These are phyloP conservation scores for Hippocampus kuda DNA, from an alignment of 2,797 vertebrate genomes.

Conservation along the genomic window DNA sequence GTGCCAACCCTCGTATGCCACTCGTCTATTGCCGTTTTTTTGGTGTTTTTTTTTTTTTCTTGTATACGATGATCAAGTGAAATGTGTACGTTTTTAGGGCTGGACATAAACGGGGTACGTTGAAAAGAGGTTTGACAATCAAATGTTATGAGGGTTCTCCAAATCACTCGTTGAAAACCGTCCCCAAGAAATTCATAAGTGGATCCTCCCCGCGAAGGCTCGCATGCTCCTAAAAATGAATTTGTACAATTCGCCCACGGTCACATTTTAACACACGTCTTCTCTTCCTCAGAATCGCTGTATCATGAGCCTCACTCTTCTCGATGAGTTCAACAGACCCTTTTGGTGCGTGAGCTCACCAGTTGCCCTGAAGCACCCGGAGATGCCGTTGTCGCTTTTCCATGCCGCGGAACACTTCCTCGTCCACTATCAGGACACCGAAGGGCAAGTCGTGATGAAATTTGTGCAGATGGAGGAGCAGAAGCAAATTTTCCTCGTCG, in stretches of 20 bases:
- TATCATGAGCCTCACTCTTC: constrained; percentile 77
- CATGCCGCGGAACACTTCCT: constrained; percentile 60
- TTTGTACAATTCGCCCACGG: background rate
- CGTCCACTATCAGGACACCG: constrained; percentile 62
- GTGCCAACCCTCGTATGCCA: no score
- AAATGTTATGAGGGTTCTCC: no score
- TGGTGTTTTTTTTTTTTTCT: no score
- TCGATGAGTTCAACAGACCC: constrained; percentile 72
- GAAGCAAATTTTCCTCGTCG: constrained; percentile 64
- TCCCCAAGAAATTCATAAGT: no score
- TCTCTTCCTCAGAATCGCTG: constrained; percentile 70
- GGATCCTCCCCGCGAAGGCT: background rate
- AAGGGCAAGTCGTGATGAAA: constrained; percentile 64
- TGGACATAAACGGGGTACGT: no score
- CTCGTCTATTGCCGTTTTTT: no score
- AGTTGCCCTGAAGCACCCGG: constrained; percentile 48
- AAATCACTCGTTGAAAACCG: no score
- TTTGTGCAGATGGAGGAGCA: constrained; percentile 65
- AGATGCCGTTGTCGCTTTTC: constrained; percentile 39
- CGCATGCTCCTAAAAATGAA: background rate
- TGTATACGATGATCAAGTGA: no score
- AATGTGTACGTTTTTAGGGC: no score
- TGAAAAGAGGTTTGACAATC: no score
- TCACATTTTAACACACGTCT: background rate
- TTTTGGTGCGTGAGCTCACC: constrained; percentile 80